These are phyloP conservation scores for Sternarchorhynchus goeldii DNA, from an alignment of 2,797 vertebrate genomes.

Conservation along the genomic window DNA sequence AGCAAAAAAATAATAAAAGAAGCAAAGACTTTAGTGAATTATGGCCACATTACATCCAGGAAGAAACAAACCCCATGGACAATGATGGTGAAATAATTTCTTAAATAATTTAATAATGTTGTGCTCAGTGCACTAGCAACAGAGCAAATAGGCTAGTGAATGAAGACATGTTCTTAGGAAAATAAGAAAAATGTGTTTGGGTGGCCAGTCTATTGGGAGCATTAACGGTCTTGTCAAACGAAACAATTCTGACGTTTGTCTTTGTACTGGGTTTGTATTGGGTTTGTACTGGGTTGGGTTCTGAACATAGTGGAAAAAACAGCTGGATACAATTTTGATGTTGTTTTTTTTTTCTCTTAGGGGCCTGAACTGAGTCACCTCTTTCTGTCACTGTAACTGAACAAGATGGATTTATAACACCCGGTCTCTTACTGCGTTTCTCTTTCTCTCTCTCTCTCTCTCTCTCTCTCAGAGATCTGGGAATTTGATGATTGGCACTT, in stretches of 20 bases:
- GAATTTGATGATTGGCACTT: conserved; percentile 52
- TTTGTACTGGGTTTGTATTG: too few relatives aligned
- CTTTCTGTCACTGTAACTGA: conserved; percentile 53
- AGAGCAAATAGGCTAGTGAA: background rate
- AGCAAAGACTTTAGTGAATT: conserved; percentile 24
- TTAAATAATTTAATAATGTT: conserved; percentile 1
- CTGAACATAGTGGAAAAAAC: conserved; percentile 50
- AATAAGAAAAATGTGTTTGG: conserved; percentile 25
- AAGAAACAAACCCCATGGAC: background rate
- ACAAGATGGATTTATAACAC: conserved; percentile 56
- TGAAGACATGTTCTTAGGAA: background rate
- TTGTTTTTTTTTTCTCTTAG: conserved; percentile 56
- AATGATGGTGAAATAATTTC: too few relatives aligned
- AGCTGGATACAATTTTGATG: conserved; percentile 63
- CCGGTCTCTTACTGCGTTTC: conserved; percentile 10
- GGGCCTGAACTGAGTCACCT: conserved; percentile 60
- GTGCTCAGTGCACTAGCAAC: background rate
- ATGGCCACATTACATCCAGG: conserved; percentile 9
- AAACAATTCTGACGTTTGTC: conserved; percentile 54
- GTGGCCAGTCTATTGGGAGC: conserved; percentile 56
- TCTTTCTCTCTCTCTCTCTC: conserved; percentile 8
- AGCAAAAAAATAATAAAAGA: too few relatives aligned
- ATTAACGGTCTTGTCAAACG: conserved; percentile 59
- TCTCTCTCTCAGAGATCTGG: conserved; percentile 25
- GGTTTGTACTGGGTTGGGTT: too few relatives aligned